Evolutionary conservation across 2,113 vertebrate genomes (phyloP), one percentile per base, ranked within the genome.

Genomic region (Pongo pygmaeus): DNA sequence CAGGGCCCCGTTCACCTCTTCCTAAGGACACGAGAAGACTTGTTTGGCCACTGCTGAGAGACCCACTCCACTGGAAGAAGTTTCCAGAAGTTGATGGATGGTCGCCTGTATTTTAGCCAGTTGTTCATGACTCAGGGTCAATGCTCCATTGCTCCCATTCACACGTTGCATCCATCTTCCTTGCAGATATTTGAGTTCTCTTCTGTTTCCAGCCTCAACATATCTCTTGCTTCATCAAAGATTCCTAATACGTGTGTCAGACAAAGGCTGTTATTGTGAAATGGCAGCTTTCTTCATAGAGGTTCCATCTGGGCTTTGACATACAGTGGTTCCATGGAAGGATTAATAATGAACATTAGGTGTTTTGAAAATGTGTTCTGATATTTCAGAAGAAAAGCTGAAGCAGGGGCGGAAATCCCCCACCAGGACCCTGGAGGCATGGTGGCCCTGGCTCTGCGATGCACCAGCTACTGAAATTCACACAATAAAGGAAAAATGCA

Each of bases 1-100:
- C 64, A 79, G 64, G 46, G 50, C 27, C 81, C 97, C 38, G 18
- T 55, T 98, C 74, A 83, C 93, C 96, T 97, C 92, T 81, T 89
- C 77, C 69, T 80, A 67, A 96, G 88, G 94, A 83, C 96, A 87
- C 0, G 3, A 91, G 84, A 48, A 59, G 67, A 67, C 48, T 92
- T 94, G 55, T 64, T 85, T 79, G 89, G 81, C 84, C 46, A 48
- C 89, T 69, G 50, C 48, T 38, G 64, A 70, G 85, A 97, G 89
- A 95, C 50, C 61, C 61, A 48, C 27, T 87, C n/a, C n/a, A 6
- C 6, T 14, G 48, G 79, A n/a, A 93, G 87, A 96, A 94, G 67
- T 22, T 93, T 85, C 90, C 74, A 91, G 92, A 96, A 92, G 50
- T 9, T 40, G n/a, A 61, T 30, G 52, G 85, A 55, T 14, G 12